Evolutionary conservation across 1,140 invertebrate genomes (phyloP).

Genomic region (Sycobia sp.): DNA sequence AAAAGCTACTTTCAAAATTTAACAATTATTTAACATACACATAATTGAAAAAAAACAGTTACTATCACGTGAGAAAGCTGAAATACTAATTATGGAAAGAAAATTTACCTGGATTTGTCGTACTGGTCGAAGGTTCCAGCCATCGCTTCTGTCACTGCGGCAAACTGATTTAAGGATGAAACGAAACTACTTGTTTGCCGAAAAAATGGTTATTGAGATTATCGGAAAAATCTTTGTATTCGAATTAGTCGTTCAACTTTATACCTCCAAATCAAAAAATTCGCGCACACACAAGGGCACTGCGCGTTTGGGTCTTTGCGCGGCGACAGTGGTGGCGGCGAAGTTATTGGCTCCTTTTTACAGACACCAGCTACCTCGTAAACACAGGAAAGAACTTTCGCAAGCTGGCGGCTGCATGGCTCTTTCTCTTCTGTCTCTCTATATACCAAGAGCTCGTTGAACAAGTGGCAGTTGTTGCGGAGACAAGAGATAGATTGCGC

Average conservation of each 20-base stretch:
- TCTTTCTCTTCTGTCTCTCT: neutral
- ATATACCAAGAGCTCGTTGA: neutral
- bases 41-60: too few relatives aligned
- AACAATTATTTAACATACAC: too few relatives aligned
- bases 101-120: slow-evolving; percentile 70
- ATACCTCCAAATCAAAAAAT: neutral
- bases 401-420: slow-evolving; percentile 6
- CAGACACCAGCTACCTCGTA: slow-evolving; percentile 5
- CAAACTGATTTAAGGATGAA: neutral
- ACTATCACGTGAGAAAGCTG: neutral
- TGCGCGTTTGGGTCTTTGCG: neutral
- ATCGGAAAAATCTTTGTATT: too few relatives aligned
- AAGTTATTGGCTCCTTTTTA: too few relatives aligned
- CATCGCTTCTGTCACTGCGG: slow-evolving; percentile 52
- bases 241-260: neutral
- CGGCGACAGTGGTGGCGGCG: neutral
- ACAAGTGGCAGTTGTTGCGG: slow-evolving; percentile 13
- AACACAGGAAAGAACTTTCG: slow-evolving; percentile 3
- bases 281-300: neutral
- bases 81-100: neutral
- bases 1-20: too few relatives aligned
- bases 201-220: neutral
- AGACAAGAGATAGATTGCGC: too few relatives aligned
- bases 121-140: slow-evolving; percentile 74
- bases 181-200: neutral